Evolutionary conservation across 2,113 vertebrate species (phyloP).

Genomic region (Tapirus terrestris): DNA sequence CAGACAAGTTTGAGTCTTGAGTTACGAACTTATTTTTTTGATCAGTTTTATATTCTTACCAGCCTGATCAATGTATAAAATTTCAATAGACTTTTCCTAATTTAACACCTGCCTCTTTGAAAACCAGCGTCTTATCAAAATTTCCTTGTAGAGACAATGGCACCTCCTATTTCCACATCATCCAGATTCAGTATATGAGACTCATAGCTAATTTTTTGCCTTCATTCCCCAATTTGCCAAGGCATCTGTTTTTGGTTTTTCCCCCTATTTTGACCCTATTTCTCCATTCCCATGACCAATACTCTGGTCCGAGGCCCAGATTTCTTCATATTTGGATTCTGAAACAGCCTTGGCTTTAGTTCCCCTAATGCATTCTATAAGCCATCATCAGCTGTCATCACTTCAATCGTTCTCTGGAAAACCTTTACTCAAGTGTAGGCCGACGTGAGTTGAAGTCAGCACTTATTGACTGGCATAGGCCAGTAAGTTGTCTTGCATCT

Average conservation of each 20-base stretch:
- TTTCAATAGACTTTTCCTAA: neutral
- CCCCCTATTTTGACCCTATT: neutral
- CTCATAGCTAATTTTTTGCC: neutral
- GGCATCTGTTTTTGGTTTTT: neutral
- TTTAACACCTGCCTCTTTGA: neutral
- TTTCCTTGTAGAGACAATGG: neutral
- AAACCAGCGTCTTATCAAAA: neutral
- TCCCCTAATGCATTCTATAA: neutral
- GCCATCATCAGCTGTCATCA: neutral
- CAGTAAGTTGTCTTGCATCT: neutral
- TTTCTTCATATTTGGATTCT: slow-evolving; percentile 20
- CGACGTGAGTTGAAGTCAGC: neutral
- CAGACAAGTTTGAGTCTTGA: slow-evolving; percentile 43
- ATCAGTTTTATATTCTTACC: neutral
- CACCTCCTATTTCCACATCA: neutral
- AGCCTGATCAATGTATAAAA: neutral
- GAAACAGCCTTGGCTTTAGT: neutral
- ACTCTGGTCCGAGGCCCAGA: neutral
- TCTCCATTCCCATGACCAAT: neutral
- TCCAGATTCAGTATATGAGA: neutral
- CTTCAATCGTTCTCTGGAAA: neutral
- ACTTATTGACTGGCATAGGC: neutral
- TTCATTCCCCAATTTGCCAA: neutral
- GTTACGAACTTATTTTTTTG: slow-evolving; percentile 41
- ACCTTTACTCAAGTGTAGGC: neutral